Conservation (phyloP, 1,140 invertebrate genomes). For the Temnothorax longispinosus region DNA sequence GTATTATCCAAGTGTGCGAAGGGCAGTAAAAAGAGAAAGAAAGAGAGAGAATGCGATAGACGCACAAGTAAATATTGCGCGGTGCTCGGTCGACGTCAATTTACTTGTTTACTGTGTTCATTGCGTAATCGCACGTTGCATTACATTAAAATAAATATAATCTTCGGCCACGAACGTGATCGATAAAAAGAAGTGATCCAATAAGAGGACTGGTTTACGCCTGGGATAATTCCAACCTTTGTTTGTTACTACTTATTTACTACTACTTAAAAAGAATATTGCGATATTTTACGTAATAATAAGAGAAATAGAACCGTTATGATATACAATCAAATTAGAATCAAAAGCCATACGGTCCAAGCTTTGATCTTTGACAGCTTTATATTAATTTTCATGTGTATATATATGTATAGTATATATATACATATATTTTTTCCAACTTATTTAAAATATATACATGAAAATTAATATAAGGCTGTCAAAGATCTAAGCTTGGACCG, state of each 20-base stretch:
- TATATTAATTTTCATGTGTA: too few relatives aligned
- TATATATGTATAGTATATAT: too few relatives aligned
- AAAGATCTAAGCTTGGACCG: too few relatives aligned
- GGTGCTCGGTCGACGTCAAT: conserved; percentile 5
- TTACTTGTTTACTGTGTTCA: conserved; percentile 12
- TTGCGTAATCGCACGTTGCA: conserved; percentile 30
- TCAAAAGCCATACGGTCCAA: too few relatives aligned
- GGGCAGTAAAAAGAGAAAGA: background rate
- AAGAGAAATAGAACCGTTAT: too few relatives aligned
- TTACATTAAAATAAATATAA: conserved; percentile 41
- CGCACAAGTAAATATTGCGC: conserved; percentile 37
- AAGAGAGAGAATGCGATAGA: background rate
- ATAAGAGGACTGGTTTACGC: background rate
- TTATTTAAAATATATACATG: too few relatives aligned
- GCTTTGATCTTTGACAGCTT: too few relatives aligned
- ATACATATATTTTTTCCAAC: too few relatives aligned
- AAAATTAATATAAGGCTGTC: too few relatives aligned
- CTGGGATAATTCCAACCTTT: background rate
- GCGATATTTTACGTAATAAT: background rate
- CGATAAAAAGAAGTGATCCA: conserved; percentile 3
- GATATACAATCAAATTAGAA: too few relatives aligned
- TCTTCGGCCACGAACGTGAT: conserved; percentile 9
- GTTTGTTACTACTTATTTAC: background rate
- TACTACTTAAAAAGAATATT: background rate
- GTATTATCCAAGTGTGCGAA: conserved; percentile 12